These are phyloP conservation scores for Pogonocichla stellata DNA, from an alignment of 2,113 vertebrate species.

Conservation along the genomic window DNA sequence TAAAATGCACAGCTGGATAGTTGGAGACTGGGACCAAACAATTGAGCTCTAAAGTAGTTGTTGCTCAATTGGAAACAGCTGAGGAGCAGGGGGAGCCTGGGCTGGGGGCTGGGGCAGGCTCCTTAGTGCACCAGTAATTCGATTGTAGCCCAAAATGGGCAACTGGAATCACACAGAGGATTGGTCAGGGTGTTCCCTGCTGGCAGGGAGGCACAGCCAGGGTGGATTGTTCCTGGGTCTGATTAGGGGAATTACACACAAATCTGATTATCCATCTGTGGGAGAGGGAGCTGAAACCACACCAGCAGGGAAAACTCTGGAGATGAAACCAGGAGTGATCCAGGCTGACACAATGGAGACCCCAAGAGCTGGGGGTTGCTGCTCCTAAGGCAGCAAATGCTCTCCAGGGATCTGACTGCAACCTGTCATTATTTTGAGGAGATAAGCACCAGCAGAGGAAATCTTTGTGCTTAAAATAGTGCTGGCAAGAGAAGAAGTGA, in stretches of 20 bases:
- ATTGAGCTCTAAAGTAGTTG: slow-evolving; percentile 27
- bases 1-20: slow-evolving; percentile 48
- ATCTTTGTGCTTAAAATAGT: slow-evolving; percentile 52
- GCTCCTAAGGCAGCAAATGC: background rate
- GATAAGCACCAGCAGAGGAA: slow-evolving; percentile 32
- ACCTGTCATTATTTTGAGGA: background rate
- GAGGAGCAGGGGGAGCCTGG: slow-evolving; percentile 21
- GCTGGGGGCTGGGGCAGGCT: background rate
- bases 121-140: background rate
- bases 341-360: background rate
- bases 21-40: background rate
- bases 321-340: background rate
- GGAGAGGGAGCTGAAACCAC: background rate
- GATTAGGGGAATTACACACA: background rate
- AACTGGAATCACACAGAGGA: background rate
- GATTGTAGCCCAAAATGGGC: background rate
- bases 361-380: background rate
- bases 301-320: background rate
- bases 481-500: slow-evolving; percentile 44
- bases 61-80: slow-evolving; percentile 31
- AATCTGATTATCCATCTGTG: background rate
- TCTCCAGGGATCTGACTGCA: background rate
- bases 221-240: background rate
- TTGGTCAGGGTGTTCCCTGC: background rate
- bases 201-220: background rate